Evolutionary conservation across 2,113 vertebrate species (phyloP), one percentile per base, ranked within the genome.

Genomic region (Anolis carolinensis): DNA sequence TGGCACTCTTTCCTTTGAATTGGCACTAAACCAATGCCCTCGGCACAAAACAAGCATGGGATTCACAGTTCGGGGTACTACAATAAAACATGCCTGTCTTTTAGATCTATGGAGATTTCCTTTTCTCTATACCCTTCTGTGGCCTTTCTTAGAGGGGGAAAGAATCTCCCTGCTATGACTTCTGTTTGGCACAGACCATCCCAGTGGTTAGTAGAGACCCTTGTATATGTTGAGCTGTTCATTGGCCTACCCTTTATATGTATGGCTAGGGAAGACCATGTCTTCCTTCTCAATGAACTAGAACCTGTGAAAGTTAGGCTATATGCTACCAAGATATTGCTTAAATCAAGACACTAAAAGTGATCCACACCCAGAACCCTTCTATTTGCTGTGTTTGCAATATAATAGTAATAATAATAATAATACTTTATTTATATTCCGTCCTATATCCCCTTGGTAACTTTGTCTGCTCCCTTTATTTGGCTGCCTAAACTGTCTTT

Each of bases 1-100:
- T 93, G 95, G 90, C 92, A 91, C 89, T 95, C 93, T 94, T 95
- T 88, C 88, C 92, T 88, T 91, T 83, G 14, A 71, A 86, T 85
- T 85, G 0, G 86, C 27, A 87, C 11, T 0, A 0, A 70, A 81
- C 16, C 82, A 0, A 21, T 13, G 65, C 52, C 80, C 84, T 80
- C 88, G 0, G 86, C 5, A 63, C 63, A 0, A 0, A 70, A 8
- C 1, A 4, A 0, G 65, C 0, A 62, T 3, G 84, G 59, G 11
- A 1, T 4, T 2, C 7, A 32, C 0, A 21, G 25, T 27, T 32
- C 9, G 65, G 67, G 25, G 44, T 44, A 78, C 44, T 34, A 34
- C 7, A 68, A 39, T 5, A 36, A n/a, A 20, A 36, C 5, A 39
- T 5, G 3, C 4, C 32, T 82, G 52, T 44, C 36, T 67, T 80